Evolutionary conservation across 2,113 vertebrate species (phyloP), one percentile per base, ranked within the genome.

Genomic region (Xenus cinereus): DNA sequence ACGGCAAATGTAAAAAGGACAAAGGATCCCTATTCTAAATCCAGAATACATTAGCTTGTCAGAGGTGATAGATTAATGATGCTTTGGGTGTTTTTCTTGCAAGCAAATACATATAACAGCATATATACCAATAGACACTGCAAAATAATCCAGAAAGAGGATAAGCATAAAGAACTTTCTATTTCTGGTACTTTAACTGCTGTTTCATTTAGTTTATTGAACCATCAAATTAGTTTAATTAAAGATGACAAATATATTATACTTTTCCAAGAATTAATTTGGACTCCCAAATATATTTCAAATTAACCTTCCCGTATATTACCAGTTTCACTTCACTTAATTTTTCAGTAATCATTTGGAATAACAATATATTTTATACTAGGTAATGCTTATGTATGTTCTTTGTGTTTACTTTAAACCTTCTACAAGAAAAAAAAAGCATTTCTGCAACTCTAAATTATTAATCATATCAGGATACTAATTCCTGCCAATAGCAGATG

Each of bases 221-320:
- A 84, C 81, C 37, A 7, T 69, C 74, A 89, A 35, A 94, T 94
- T 72, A 87, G 56, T 87, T 87, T 92, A 96, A 89, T 57, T 94
- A 84, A 79, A 93, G 66, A 35, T 87, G 45, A 93, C 30, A 78
- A 90, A 80, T 90, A 53, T 30, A 88, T 92, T 77, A 77, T 32
- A 41, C 5, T 48, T 48, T 87, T 63, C 59, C 30, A 87, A 76
- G 41, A 73, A 87, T 73, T 23, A 89, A n/a, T 91, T 87, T 87
- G 30, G 32, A 79, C 23, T 56, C 45, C 9, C 35, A 91, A 75
- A 79, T 57, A 68, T 32, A 72, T 73, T 64, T 87, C 56, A 79
- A n/a, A 94, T 56, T 21, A 95, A 64, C 46, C 33, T 92, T 63
- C 26, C 26, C 4, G 14, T 73, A 41, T n/a, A 74, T 28, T 64